Percentiles rank a stretch among this genome's conserved stretches.
These are phyloP conservation scores for Drosophila quadrilineata DNA, from an alignment of 1,140 invertebrate genomes.

Conservation along the genomic window DNA sequence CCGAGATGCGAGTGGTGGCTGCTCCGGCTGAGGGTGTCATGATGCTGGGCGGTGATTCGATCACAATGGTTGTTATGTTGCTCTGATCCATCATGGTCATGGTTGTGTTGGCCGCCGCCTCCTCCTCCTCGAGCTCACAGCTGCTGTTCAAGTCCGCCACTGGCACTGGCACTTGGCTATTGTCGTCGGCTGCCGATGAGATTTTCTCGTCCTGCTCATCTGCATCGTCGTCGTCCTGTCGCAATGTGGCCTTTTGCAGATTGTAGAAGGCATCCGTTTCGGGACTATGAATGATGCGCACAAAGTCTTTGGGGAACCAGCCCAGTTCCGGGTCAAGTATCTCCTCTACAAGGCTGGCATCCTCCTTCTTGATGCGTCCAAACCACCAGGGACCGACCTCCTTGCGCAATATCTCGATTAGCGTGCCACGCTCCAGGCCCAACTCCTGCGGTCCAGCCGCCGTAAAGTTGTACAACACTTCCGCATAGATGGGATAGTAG, in stretches of 20 bases:
- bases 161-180: slow-evolving; percentile 22
- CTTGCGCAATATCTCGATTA: slow-evolving; percentile 76
- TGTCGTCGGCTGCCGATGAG: not conserved
- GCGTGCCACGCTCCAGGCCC: slow-evolving; percentile 68
- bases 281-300: slow-evolving; percentile 67
- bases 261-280: slow-evolving; percentile 62
- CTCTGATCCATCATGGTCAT: slow-evolving; percentile 62
- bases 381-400: slow-evolving; percentile 80
- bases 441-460: slow-evolving; percentile 76
- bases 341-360: slow-evolving; percentile 60
- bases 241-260: slow-evolving; percentile 24
- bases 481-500: slow-evolving; percentile 68
- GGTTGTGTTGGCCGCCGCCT: slow-evolving; percentile 41
- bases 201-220: not conserved
- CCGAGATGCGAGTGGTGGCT: slow-evolving; percentile 26
- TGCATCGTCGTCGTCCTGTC: not conserved
- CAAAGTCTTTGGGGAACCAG: slow-evolving; percentile 81
- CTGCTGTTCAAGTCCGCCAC: slow-evolving; percentile 24
- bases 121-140: slow-evolving; percentile 8
- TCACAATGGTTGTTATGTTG: slow-evolving; percentile 76
- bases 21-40: not conserved
- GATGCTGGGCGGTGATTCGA: slow-evolving; percentile 55
- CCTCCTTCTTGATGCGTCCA: slow-evolving; percentile 75
- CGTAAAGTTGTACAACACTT: slow-evolving; percentile 79
- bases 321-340: slow-evolving; percentile 71